Evolutionary conservation across 2,888 invertebrate genomes (phyloP).

Genomic region (Keiferia lycopersicella): DNA sequence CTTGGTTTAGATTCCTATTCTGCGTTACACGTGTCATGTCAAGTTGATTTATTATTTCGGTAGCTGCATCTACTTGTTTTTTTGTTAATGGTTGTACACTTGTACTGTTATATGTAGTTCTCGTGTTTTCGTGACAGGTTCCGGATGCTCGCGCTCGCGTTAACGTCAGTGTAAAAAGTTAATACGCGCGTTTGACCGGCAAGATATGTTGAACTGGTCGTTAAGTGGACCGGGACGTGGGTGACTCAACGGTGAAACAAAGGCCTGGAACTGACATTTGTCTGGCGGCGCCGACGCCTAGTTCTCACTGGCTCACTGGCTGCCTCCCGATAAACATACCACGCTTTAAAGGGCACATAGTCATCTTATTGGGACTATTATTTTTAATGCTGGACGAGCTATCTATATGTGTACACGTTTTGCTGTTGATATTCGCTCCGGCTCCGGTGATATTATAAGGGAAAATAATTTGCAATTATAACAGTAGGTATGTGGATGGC

Average conservation of each 20-base stretch:
- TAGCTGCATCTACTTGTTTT: not conserved
- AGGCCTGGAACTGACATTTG: slow-evolving; percentile 17
- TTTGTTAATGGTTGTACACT: not conserved
- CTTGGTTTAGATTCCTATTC: not conserved
- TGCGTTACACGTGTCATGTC: slow-evolving; percentile 3
- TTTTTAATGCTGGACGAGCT: not conserved
- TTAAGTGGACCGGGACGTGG: slow-evolving; percentile 30
- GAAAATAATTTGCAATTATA: not conserved
- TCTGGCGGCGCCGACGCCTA: not conserved
- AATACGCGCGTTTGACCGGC: slow-evolving; percentile 47
- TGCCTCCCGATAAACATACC: not conserved
- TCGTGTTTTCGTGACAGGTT: slow-evolving; percentile 33
- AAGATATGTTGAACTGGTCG: slow-evolving; percentile 47
- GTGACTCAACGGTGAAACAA: not conserved
- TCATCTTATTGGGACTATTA: slow-evolving; percentile 2
- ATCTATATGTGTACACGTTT: not conserved
- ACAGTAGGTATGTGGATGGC: too few species aligned
- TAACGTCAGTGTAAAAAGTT: slow-evolving; percentile 46
- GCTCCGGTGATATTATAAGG: not conserved
- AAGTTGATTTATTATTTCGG: slow-evolving; percentile 7
- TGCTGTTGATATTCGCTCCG: not conserved
- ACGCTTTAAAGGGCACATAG: slow-evolving; percentile 8
- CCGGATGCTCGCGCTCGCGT: slow-evolving; percentile 42
- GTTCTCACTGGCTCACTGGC: not conserved
- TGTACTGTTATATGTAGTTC: not conserved